Evolutionary conservation across 2,888 invertebrate species (phyloP).

Genomic region (Nemotelus pantherinus): DNA sequence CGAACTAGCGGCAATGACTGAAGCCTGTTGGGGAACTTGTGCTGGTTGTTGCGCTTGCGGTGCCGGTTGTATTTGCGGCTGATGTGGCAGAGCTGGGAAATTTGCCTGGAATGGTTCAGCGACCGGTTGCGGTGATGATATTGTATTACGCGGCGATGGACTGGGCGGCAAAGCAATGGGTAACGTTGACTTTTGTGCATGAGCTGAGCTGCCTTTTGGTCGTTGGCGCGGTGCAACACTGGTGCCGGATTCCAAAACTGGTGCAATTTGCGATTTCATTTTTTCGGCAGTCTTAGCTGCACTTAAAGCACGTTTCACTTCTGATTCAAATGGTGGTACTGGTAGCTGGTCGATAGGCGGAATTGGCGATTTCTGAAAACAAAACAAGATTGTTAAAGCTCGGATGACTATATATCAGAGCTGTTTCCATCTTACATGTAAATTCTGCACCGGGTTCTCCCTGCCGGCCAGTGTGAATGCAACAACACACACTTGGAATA

Average conservation of each 20-base stretch:
- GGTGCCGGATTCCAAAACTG: conserved; percentile 73
- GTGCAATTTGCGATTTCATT: conserved; percentile 64
- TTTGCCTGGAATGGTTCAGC: conserved; percentile 64
- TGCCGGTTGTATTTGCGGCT: conserved; percentile 53
- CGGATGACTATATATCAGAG: not conserved
- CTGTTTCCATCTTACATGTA: conserved; percentile 70
- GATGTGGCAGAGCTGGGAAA: conserved; percentile 60
- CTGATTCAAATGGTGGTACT: conserved; percentile 76
- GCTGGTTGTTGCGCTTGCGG: conserved; percentile 52
- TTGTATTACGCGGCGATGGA: conserved; percentile 65
- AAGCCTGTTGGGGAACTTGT: conserved; percentile 50
- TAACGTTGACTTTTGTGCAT: conserved; percentile 64
- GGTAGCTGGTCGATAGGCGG: conserved; percentile 74
- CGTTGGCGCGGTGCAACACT: conserved; percentile 85
- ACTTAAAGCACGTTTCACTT: conserved; percentile 68
- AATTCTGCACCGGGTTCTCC: conserved; percentile 82
- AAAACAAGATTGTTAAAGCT: not conserved
- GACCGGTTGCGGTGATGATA: conserved; percentile 63
- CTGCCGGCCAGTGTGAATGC: conserved; percentile 77
- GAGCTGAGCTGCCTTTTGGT: conserved; percentile 72
- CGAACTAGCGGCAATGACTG: conserved; percentile 48
- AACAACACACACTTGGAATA: conserved; percentile 81
- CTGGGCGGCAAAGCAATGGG: conserved; percentile 68
- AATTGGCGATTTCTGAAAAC: conserved; percentile 71
- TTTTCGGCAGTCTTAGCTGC: conserved; percentile 58